These are phyloP conservation scores for Suricata suricatta DNA, from an alignment of 2,113 vertebrate species.

Conservation along the genomic window DNA sequence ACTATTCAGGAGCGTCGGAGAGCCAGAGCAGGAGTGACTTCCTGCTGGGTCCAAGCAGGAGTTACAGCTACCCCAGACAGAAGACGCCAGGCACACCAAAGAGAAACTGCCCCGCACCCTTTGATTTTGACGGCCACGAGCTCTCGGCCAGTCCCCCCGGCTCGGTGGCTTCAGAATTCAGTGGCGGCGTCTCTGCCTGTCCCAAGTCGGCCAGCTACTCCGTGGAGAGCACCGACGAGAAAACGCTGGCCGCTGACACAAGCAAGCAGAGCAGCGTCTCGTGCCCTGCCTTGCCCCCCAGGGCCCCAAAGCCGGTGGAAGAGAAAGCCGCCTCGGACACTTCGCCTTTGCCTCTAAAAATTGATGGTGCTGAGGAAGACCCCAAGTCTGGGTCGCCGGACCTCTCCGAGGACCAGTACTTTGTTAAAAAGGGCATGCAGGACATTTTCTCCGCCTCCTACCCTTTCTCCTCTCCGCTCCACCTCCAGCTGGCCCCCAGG, in stretches of 20 bases:
- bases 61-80: conserved; percentile 97
- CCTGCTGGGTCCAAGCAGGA: conserved; percentile 89
- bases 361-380: conserved; percentile 87
- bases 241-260: conserved; percentile 82
- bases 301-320: conserved; percentile 89
- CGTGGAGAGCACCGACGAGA: conserved; percentile 90
- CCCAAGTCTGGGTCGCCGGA: conserved; percentile 79
- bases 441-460: conserved; percentile 86
- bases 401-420: conserved; percentile 85
- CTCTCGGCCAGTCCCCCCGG: conserved; percentile 65
- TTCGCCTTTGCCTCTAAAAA: conserved; percentile 83
- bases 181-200: conserved; percentile 81
- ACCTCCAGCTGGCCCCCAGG: conserved; percentile 82
- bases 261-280: conserved; percentile 93
- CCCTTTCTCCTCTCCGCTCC: conserved; percentile 84
- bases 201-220: conserved; percentile 95
- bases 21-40: conserved; percentile 88
- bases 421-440: conserved; percentile 83
- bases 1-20: conserved; percentile 88
- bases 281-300: conserved; percentile 94
- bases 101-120: conserved; percentile 90
- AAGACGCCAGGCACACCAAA: conserved; percentile 91
- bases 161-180: conserved; percentile 77
- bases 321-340: conserved; percentile 81
- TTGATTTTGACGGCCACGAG: conserved; percentile 87